Percentiles rank a stretch among this genome's conserved stretches.
Evolutionary conservation across 2,113 vertebrate genomes (phyloP).

Genomic region (Coregonus clupeaformis): DNA sequence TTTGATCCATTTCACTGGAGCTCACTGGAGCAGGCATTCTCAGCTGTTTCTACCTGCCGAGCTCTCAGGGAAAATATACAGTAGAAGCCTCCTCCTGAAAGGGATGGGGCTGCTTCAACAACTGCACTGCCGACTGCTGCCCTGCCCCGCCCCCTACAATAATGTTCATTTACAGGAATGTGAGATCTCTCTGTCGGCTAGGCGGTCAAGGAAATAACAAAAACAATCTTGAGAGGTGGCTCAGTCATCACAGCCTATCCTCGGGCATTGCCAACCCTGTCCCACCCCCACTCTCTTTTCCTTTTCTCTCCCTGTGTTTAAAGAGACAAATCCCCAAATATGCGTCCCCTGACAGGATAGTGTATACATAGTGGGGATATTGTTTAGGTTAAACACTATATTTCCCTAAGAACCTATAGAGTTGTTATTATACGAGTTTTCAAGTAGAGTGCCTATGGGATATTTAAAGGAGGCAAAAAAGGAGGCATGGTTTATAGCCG

Average conservation of each 20-base stretch:
- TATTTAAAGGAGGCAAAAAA: background rate
- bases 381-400: background rate
- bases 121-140: background rate
- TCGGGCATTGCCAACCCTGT: constrained; percentile 38
- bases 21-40: constrained; percentile 40
- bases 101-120: constrained; percentile 21
- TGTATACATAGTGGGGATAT: constrained; percentile 23
- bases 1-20: constrained; percentile 46
- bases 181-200: constrained; percentile 57
- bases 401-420: background rate
- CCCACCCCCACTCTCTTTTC: constrained; percentile 25
- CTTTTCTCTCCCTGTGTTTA: constrained; percentile 51
- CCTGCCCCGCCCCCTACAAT: constrained; percentile 43
- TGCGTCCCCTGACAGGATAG: constrained; percentile 37
- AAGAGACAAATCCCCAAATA: constrained; percentile 54
- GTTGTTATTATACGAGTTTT: background rate
- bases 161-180: constrained; percentile 61
- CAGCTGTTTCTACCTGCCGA: constrained; percentile 46
- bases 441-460: background rate
- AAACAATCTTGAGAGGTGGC: constrained; percentile 66
- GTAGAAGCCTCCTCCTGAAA: constrained; percentile 21
- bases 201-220: constrained; percentile 59
- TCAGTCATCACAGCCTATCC: constrained; percentile 55
- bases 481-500: no score
- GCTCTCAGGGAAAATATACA: constrained; percentile 46